Base-by-base conservation (phyloP, 2,888 invertebrate species). In the Sicus ferrugineus region DNA sequence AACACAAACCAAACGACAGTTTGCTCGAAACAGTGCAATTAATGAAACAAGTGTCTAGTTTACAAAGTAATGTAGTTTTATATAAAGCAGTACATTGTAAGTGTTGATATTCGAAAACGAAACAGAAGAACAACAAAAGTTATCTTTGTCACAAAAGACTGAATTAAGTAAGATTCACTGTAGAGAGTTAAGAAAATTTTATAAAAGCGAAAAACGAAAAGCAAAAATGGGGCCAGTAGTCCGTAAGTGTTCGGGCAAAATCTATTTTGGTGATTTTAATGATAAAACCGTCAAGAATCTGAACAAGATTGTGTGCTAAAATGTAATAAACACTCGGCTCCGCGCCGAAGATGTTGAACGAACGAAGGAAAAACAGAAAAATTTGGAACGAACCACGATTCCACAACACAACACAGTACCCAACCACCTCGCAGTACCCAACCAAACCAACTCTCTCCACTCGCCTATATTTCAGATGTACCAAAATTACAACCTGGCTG, bases 391-490 rank as follows among this genome's bases (percentile, higher is more conserved):
- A 54, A 52, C 38, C 56, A 16, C 50, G 58, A 42, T 50, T 42
- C 23, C 50, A 38, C 19, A 74, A 69, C 59, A 58, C 31, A 63
- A 71, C 50, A 63, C 63, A 68, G 42, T 42, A 42, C 42, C 42
- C 70, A 63, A 68, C 26, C 67, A 73, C 46, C 42, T 31, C 54
- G 63, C 61, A 69, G 61, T 30, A 64, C 30, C 30, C 42, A 69
- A 72, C 42, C 50, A 50, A 59, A 54, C 71, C 30, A 65, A 74
- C 71, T 70, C 75, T 77, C 82, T 82, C 79, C 79, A 83, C 85
- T 83, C 83, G 82, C 80, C 84, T 81, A 82, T n/a, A n/a, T 85
- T 86, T 85, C 86, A 86, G 85, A 86, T 86, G 84, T 86, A 84
- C 81, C 82, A 83, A 83, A 83, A 80, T 81, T 84, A 79, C 81